These are phyloP conservation scores for Orthonyx spaldingii DNA, from an alignment of 2,113 vertebrate species.

Conservation along the genomic window DNA sequence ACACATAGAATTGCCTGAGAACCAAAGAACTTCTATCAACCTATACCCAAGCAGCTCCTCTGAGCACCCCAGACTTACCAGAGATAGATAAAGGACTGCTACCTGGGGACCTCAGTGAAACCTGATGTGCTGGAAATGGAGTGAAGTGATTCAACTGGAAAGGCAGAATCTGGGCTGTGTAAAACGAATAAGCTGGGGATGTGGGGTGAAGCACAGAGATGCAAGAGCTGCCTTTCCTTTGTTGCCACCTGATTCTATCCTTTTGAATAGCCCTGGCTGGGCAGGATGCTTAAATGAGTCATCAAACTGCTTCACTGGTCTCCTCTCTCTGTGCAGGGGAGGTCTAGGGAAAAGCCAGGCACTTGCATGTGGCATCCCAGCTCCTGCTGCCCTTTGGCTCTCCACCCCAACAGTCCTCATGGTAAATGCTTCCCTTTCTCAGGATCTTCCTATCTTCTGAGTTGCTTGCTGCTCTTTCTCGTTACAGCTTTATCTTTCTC, in stretches of 20 bases:
- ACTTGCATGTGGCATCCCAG: neutral
- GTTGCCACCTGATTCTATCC: neutral
- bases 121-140: neutral
- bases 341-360: neutral
- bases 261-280: neutral
- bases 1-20: neutral
- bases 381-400: neutral
- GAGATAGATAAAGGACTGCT: neutral
- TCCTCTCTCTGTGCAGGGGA: neutral
- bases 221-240: neutral
- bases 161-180: neutral
- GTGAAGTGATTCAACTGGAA: neutral
- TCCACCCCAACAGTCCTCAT: neutral
- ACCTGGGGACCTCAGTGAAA: neutral
- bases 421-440: neutral
- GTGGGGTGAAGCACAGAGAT: neutral
- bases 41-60: neutral
- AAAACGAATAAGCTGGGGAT: neutral
- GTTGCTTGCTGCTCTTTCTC: neutral
- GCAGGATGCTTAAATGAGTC: neutral
- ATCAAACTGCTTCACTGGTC: neutral
- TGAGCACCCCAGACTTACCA: neutral
- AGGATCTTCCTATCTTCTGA: neutral
- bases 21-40: neutral
- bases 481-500: neutral